Percentiles rank a stretch among this genome's conserved stretches.
Evolutionary conservation across 2,797 vertebrate genomes (phyloP).

Genomic region (Muraenolepis orangiensis): DNA sequence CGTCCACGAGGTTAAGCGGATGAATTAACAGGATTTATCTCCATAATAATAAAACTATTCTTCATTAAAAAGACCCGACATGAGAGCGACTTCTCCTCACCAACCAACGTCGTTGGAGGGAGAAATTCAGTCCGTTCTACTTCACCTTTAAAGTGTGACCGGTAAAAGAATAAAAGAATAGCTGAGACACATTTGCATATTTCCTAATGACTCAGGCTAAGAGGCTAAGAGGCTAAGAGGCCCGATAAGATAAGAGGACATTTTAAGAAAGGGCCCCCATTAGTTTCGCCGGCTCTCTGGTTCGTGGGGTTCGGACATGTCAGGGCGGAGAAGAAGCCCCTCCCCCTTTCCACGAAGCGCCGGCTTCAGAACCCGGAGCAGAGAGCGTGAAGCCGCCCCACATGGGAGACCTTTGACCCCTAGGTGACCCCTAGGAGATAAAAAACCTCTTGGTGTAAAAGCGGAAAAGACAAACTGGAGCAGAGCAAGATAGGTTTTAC

Average conservation of each 20-base stretch:
- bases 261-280: background rate
- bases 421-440: background rate
- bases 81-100: background rate
- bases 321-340: background rate
- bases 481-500: background rate
- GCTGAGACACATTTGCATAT: no score
- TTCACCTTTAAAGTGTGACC: background rate
- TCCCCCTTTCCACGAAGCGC: background rate
- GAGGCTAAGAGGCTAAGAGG: background rate
- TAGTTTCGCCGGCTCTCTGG: background rate
- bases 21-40: background rate
- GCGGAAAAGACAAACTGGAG: background rate
- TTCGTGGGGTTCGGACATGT: background rate
- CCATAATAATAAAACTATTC: background rate
- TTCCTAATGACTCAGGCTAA: background rate
- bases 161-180: background rate
- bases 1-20: background rate
- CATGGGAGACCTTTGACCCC: background rate
- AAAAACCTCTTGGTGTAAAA: background rate
- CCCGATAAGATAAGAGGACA: background rate
- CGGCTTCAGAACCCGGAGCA: background rate
- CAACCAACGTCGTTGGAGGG: background rate
- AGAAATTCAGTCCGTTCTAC: background rate
- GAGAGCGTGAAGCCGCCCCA: background rate
- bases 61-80: background rate